These are phyloP conservation scores for Pogonomyrmex barbatus DNA, from an alignment of 1,140 invertebrate species.

Conservation along the genomic window DNA sequence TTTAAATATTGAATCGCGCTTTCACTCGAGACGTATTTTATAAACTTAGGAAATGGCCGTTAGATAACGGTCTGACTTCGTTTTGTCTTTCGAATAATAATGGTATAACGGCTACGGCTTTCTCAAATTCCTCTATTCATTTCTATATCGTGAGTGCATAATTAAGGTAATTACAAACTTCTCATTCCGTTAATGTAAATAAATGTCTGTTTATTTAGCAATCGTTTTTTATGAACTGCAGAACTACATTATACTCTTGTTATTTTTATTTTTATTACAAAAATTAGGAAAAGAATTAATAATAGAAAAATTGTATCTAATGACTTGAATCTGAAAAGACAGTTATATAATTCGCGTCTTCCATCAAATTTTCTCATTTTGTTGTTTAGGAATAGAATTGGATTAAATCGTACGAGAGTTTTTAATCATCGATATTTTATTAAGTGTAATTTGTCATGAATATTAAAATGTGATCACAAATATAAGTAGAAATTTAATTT, in stretches of 20 bases:
- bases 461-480: not conserved
- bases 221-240: not conserved
- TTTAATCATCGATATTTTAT: not conserved
- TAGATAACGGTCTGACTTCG: constrained; percentile 29
- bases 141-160: not conserved
- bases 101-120: not conserved
- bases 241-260: not conserved
- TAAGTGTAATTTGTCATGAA: not conserved
- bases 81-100: constrained; percentile 19
- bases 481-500: constrained; percentile 5
- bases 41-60: constrained; percentile 37
- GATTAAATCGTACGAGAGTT: not conserved
- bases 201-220: not conserved
- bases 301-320: no score
- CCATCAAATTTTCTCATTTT: not conserved
- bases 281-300: not conserved
- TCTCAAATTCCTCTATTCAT: not conserved
- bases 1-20: constrained; percentile 54
- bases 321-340: not conserved
- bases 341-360: no score
- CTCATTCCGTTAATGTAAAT: not conserved
- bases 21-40: constrained; percentile 43
- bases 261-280: not conserved
- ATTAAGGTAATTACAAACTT: constrained; percentile 12
- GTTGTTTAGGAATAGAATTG: constrained; percentile 14